Evolutionary conservation across 2,113 vertebrate species (phyloP).

Genomic region (Myiagra hebetior): DNA sequence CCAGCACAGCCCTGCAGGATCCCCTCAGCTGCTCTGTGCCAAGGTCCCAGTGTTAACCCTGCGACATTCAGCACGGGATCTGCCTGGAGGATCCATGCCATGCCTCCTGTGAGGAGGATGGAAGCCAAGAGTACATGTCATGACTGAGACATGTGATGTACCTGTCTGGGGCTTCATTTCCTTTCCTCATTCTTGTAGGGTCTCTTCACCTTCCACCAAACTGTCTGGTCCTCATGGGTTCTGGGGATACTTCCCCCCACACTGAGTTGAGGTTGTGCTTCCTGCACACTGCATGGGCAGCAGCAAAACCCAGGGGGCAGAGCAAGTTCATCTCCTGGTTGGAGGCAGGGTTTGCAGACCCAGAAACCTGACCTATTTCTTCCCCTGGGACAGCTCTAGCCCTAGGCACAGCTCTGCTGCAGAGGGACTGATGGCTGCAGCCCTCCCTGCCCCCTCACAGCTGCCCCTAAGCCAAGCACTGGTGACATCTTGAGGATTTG

Average conservation of each 20-base stretch:
- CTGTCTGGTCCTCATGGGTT: neutral
- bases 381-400: neutral
- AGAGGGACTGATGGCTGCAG: neutral
- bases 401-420: neutral
- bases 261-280: neutral
- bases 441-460: neutral
- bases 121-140: neutral
- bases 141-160: neutral
- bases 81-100: neutral
- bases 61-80: neutral
- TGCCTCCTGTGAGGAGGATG: neutral
- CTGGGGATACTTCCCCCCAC: neutral
- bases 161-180: neutral
- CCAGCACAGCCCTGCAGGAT: neutral
- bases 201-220: neutral
- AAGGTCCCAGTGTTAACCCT: accelerated
- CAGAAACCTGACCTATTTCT: neutral
- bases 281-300: neutral
- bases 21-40: accelerated
- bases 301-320: neutral
- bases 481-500: neutral
- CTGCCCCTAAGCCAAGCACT: accelerated
- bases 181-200: neutral
- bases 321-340: neutral
- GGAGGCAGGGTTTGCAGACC: neutral